These are phyloP conservation scores for Suncus etruscus DNA, from an alignment of 2,113 vertebrate genomes.

Conservation along the genomic window DNA sequence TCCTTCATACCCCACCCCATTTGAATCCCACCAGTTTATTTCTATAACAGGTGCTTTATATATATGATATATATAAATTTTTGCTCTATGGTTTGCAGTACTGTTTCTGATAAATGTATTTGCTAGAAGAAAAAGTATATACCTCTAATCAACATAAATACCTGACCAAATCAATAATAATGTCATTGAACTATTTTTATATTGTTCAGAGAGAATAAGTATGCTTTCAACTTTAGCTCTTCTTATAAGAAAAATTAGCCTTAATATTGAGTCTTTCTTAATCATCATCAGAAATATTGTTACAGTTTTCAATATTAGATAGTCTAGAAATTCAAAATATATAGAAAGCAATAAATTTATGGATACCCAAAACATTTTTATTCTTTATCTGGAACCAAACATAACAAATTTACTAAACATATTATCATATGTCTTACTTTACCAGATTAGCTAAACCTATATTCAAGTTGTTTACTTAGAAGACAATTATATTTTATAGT, in stretches of 20 bases:
- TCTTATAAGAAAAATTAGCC: not conserved
- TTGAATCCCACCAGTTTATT: no score
- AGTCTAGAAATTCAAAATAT: constrained; percentile 6
- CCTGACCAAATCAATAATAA: not conserved
- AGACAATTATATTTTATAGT: constrained; percentile 37
- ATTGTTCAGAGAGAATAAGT: not conserved
- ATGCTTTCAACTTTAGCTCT: not conserved
- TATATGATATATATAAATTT: no score
- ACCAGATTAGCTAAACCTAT: constrained; percentile 28
- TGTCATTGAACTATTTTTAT: not conserved
- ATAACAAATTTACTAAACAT: not conserved
- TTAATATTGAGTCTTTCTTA: not conserved
- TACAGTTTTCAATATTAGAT: not conserved
- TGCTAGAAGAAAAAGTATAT: not conserved
- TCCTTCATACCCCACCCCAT: no score
- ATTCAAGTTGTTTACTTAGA: constrained; percentile 6
- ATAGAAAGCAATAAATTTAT: not conserved
- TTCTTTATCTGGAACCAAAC: constrained; percentile 14
- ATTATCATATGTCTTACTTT: not conserved
- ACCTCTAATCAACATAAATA: not conserved
- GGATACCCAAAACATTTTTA: not conserved
- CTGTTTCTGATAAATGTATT: no score
- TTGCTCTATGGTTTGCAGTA: no score
- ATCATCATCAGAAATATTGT: not conserved
- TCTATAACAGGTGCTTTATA: no score